Evolutionary conservation across 2,888 invertebrate genomes (phyloP).

Genomic region (Orgyia antiqua): DNA sequence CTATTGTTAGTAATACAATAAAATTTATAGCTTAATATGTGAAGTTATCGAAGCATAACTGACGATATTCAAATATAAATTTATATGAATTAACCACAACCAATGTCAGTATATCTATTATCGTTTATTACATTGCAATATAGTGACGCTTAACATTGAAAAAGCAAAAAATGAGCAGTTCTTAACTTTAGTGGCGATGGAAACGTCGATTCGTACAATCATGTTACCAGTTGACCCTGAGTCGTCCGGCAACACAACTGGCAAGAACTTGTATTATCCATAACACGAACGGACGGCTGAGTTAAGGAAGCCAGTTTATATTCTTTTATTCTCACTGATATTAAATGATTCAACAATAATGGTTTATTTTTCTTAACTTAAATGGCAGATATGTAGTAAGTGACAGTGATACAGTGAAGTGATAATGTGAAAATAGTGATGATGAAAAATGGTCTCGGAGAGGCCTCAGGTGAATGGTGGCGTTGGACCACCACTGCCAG

Average conservation of each 20-base stretch:
- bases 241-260: constrained; percentile 49
- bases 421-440: constrained; percentile 51
- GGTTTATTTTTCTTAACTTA: no score
- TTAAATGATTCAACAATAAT: constrained; percentile 26
- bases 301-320: constrained; percentile 27
- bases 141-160: constrained; percentile 46
- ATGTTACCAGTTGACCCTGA: constrained; percentile 69
- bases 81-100: constrained; percentile 32
- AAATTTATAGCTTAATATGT: constrained; percentile 11
- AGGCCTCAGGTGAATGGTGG: constrained; percentile 63
- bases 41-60: constrained; percentile 17
- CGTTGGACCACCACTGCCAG: constrained; percentile 55
- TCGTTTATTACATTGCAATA: constrained; percentile 42
- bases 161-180: constrained; percentile 52
- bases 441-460: constrained; percentile 71
- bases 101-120: constrained; percentile 41
- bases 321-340: constrained; percentile 24
- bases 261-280: constrained; percentile 46
- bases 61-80: constrained; percentile 26
- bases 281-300: constrained; percentile 33
- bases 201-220: constrained; percentile 40
- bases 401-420: constrained; percentile 36
- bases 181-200: constrained; percentile 38
- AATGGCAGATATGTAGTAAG: constrained; percentile 23
- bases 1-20: constrained; percentile 7